Conservation (phyloP, 2,797 vertebrate genomes). For the Sebastes matsubarae region DNA sequence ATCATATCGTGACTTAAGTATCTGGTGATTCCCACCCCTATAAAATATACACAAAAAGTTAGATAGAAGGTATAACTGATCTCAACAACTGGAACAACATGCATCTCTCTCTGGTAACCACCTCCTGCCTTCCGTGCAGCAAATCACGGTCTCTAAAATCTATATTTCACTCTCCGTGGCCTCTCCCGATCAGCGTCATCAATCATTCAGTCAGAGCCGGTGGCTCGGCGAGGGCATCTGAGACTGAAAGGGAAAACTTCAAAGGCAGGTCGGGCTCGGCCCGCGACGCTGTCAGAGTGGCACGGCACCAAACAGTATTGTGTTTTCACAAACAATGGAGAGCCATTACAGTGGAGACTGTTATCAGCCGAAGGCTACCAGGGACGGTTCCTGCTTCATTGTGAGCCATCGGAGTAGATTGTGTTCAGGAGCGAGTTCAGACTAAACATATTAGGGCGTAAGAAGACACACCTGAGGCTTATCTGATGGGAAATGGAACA, state of each 20-base stretch:
- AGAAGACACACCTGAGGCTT: conserved; percentile 90
- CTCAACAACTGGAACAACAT: background rate
- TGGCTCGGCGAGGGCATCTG: conserved; percentile 37
- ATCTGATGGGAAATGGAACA: conserved; percentile 86
- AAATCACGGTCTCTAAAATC: background rate
- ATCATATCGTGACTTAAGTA: too few species aligned
- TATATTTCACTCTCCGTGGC: conserved; percentile 6
- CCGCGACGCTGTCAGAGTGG: conserved; percentile 24
- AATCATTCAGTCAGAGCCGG: conserved; percentile 46
- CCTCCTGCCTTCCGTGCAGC: background rate
- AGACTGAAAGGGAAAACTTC: conserved; percentile 38
- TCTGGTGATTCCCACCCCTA: background rate
- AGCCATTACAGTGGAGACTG: conserved; percentile 60
- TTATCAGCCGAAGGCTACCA: conserved; percentile 61
- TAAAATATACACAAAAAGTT: background rate
- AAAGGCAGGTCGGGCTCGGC: conserved; percentile 46
- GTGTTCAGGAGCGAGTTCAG: conserved; percentile 78
- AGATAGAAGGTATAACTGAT: background rate
- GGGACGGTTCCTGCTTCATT: conserved; percentile 76
- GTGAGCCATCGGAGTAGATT: conserved; percentile 64
- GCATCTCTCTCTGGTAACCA: background rate
- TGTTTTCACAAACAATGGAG: conserved; percentile 69
- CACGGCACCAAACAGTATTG: conserved; percentile 61
- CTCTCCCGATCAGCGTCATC: conserved; percentile 47
- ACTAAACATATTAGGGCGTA: conserved; percentile 89